Percentiles rank a stretch among this genome's conserved stretches.
phyloP scores from a whole-genome alignment of 2,113 vertebrate genomes.

The Pelecanus crispus region DNA sequence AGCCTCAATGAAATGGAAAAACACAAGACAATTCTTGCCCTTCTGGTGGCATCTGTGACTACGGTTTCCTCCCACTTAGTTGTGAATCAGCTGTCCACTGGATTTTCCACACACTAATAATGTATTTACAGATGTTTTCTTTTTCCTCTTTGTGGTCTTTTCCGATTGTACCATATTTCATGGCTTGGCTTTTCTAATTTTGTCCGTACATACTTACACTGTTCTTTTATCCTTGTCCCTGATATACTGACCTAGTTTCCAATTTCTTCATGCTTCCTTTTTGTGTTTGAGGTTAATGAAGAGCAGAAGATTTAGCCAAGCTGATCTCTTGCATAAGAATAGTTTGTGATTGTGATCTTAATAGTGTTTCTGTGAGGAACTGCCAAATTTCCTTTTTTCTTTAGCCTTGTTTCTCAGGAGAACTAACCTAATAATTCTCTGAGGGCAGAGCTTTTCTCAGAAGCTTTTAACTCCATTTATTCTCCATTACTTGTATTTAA shows the following conservation, averaged over 20 bases:
- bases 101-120: not conserved
- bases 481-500: slow-evolving; percentile 42
- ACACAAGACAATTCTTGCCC: not conserved
- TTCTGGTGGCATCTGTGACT: not conserved
- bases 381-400: slow-evolving; percentile 45
- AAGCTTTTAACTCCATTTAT: slow-evolving; percentile 47
- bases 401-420: slow-evolving; percentile 28
- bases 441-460: slow-evolving; percentile 6
- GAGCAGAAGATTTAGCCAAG: slow-evolving; percentile 35
- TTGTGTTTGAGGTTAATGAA: slow-evolving; percentile 54
- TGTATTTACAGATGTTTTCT: slow-evolving; percentile 3
- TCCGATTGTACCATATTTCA: not conserved
- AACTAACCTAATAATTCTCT: slow-evolving; percentile 57
- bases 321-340: slow-evolving; percentile 45
- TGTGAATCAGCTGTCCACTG: not conserved
- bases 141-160: not conserved
- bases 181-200: slow-evolving; percentile 5
- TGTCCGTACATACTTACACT: not conserved
- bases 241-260: slow-evolving; percentile 60
- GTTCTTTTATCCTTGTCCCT: slow-evolving; percentile 50
- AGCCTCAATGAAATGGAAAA: not conserved
- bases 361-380: slow-evolving; percentile 34
- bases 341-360: slow-evolving; percentile 44
- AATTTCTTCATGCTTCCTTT: slow-evolving; percentile 24
- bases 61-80: not conserved